phyloP scores from a whole-genome alignment of 2,888 invertebrate genomes.

The Acrocera orbiculus region DNA sequence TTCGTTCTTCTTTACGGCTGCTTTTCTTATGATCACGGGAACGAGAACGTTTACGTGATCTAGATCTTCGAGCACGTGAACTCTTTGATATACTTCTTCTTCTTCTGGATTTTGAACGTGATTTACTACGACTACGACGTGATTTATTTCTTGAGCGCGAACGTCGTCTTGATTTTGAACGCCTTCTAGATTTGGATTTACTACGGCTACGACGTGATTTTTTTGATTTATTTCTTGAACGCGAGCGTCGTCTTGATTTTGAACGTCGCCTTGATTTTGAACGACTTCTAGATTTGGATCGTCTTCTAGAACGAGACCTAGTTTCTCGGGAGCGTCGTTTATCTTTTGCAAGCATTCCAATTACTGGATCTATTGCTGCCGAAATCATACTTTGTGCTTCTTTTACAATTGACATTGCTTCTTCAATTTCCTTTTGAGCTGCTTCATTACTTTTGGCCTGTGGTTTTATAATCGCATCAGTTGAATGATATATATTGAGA shows the following conservation, averaged over 20 bases:
- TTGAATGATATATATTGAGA: constrained; percentile 69
- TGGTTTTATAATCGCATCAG: constrained; percentile 78
- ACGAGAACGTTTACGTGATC: constrained; percentile 20
- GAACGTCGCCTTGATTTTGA: constrained; percentile 42
- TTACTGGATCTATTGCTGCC: constrained; percentile 82
- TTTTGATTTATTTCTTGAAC: no score
- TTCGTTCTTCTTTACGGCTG: constrained; percentile 22
- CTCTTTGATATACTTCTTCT: no score
- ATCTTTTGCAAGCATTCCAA: constrained; percentile 71
- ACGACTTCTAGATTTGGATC: constrained; percentile 39
- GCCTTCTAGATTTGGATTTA: constrained; percentile 32
- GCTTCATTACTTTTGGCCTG: constrained; percentile 92
- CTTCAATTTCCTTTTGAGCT: constrained; percentile 88
- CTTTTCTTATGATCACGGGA: constrained; percentile 22
- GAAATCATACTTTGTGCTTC: constrained; percentile 91
- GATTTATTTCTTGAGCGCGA: constrained; percentile 28
- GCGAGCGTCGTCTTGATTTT: constrained; percentile 37
- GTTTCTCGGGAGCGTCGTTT: constrained; percentile 43
- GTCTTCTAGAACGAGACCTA: constrained; percentile 24
- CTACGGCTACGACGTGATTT: constrained; percentile 10
- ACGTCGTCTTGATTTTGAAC: constrained; percentile 31
- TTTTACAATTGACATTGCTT: constrained; percentile 91
- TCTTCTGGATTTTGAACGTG: constrained; percentile 27
- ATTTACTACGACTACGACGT: constrained; percentile 36
- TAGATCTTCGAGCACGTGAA: constrained; percentile 18